These are phyloP conservation scores for Microplitis mediator DNA, from an alignment of 1,140 invertebrate species.

Conservation along the genomic window DNA sequence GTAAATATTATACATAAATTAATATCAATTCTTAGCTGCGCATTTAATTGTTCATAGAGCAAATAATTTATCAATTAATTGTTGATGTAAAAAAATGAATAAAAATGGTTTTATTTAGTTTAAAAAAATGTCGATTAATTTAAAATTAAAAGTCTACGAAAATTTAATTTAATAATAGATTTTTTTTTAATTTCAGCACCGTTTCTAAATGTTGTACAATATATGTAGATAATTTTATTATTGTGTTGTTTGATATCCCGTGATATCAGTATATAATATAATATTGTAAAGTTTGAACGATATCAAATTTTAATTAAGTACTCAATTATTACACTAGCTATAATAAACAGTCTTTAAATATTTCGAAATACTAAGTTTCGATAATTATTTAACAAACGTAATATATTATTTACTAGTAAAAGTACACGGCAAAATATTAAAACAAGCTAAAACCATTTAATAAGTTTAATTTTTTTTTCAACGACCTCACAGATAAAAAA, in stretches of 20 bases:
- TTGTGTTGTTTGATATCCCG: background rate
- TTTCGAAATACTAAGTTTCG: background rate
- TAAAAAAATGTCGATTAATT: background rate
- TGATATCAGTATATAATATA: background rate
- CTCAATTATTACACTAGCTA: background rate
- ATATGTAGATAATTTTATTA: background rate
- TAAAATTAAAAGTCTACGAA: background rate
- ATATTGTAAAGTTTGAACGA: background rate
- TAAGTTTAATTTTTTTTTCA: background rate
- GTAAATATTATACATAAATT: background rate
- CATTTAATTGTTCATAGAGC: background rate
- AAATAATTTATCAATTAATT: background rate
- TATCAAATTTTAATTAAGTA: background rate
- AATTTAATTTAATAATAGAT: too few species aligned
- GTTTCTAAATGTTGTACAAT: background rate
- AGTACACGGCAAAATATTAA: background rate
- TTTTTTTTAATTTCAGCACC: background rate
- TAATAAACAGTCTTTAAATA: constrained; percentile 5
- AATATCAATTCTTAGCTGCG: background rate
- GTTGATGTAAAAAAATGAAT: background rate
- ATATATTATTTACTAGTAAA: background rate
- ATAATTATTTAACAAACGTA: background rate
- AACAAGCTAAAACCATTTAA: background rate
- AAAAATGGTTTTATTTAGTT: background rate
- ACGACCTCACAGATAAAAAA: background rate